Base-by-base conservation (phyloP, 2,888 invertebrate genomes). In the Antitype chi region DNA sequence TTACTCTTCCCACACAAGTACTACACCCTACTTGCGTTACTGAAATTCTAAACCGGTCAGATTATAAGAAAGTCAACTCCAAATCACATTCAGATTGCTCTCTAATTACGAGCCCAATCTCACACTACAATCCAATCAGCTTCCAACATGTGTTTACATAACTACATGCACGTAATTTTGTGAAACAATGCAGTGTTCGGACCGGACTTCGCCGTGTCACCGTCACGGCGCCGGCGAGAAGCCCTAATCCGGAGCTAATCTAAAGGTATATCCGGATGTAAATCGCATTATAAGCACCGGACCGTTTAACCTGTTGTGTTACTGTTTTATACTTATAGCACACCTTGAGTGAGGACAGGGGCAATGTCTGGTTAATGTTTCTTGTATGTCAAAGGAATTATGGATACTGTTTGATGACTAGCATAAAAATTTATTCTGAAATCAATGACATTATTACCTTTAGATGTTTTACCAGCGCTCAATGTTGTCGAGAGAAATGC, bases 181-280 rank as follows among this genome's bases (percentile, higher is more conserved):
- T 4, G 49, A 59, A 67, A 78, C 86, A 84, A 47, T 69, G 32
- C 17, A 57, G 20, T 20, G 49, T 32, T 57, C 9, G 23, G 28
- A 78, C 11, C 28, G 15, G 55, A 38, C 57, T 75, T 57, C 28
- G 5, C 15, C 25, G 71, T 76, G 73, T 78, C 80, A 72, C 74
- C 63, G 47, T 49, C 64, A 66, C 25, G n/a, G 64, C 60, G 25
- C 49, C 53, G 25, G 32, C 32, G 62, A 60, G 91, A 91, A 91
- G 91, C 91, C 91, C 76, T 91, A 90, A 90, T 82, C 81, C 81
- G 20, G n/a, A 72, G 80, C 78, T 91, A 89, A 91, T 89, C 90
- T 85, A 78, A 70, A 68, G 72, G 66, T 85, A 86, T 85, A 87
- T 88, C 85, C 86, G 91, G 85, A 80, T 71, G 53, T 75, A 85